These are phyloP conservation scores for Rutpela maculata DNA, from an alignment of 2,888 invertebrate species.

Conservation along the genomic window DNA sequence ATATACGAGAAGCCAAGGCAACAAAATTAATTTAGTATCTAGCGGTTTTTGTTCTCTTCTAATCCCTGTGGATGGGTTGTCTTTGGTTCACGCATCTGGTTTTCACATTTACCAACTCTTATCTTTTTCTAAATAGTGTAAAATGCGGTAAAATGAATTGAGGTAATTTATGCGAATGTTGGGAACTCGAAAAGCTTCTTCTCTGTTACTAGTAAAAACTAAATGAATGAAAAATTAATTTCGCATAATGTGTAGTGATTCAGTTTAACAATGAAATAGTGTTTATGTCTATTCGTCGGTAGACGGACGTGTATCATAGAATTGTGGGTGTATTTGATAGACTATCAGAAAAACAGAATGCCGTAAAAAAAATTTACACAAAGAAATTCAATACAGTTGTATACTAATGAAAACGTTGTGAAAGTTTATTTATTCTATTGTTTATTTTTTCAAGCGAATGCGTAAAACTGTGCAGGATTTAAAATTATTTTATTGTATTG, in stretches of 20 bases:
- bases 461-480: constrained; percentile 25
- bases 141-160: too few species aligned
- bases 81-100: too few species aligned
- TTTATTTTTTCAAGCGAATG: constrained; percentile 20
- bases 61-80: too few species aligned
- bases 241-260: not conserved
- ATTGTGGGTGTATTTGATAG: constrained; percentile 11
- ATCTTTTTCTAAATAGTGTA: too few species aligned
- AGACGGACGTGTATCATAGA: not conserved
- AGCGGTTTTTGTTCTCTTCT: too few species aligned
- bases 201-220: too few species aligned
- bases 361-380: constrained; percentile 9
- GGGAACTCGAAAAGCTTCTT: too few species aligned
- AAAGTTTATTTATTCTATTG: constrained; percentile 15
- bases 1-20: too few species aligned
- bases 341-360: constrained; percentile 14
- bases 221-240: not conserved
- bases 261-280: not conserved
- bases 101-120: too few species aligned
- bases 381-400: constrained; percentile 14
- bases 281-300: not conserved
- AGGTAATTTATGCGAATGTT: too few species aligned
- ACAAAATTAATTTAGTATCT: too few species aligned
- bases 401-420: not conserved
- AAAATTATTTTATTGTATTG: constrained; percentile 19